Percentiles rank a stretch among this genome's conserved stretches.
Conservation (phyloP, 1,140 invertebrate species). For the Formica selysi region DNA sequence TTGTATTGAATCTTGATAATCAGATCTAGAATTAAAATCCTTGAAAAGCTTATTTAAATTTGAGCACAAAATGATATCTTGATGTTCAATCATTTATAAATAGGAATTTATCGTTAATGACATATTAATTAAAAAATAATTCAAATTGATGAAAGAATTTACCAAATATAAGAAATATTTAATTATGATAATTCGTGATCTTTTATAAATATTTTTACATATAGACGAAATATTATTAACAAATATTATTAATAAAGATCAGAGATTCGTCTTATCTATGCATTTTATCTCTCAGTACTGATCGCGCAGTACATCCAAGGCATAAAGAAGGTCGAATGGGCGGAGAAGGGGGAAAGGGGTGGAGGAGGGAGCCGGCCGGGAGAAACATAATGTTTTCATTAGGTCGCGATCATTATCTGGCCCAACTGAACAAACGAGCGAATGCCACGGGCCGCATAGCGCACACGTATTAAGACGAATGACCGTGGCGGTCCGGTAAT, state of each 20-base stretch:
- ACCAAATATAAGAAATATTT: not conserved
- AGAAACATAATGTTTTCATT: slow-evolving; percentile 79
- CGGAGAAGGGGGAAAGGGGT: not conserved
- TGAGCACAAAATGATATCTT: not conserved
- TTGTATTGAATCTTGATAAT: not conserved
- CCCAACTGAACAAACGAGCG: slow-evolving; percentile 75
- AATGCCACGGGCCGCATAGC: slow-evolving; percentile 71
- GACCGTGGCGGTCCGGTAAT: slow-evolving; percentile 71
- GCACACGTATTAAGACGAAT: slow-evolving; percentile 79
- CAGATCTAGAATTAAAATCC: not conserved
- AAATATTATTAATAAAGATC: slow-evolving; percentile 10
- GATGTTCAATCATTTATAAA: not conserved
- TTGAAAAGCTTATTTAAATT: not conserved
- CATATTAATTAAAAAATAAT: not conserved
- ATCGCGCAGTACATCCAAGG: not conserved
- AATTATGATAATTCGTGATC: slow-evolving; percentile 17
- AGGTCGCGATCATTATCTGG: slow-evolving; percentile 78
- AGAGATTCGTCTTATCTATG: slow-evolving; percentile 12
- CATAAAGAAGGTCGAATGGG: not conserved
- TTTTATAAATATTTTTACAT: not conserved
- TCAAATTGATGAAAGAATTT: not conserved
- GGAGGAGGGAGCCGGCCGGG: slow-evolving; percentile 4
- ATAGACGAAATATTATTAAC: not conserved
- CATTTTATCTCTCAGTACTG: slow-evolving; percentile 21
- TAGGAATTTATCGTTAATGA: not conserved